Conservation (phyloP, 2,113 vertebrate species). For the Laticauda colubrina region DNA sequence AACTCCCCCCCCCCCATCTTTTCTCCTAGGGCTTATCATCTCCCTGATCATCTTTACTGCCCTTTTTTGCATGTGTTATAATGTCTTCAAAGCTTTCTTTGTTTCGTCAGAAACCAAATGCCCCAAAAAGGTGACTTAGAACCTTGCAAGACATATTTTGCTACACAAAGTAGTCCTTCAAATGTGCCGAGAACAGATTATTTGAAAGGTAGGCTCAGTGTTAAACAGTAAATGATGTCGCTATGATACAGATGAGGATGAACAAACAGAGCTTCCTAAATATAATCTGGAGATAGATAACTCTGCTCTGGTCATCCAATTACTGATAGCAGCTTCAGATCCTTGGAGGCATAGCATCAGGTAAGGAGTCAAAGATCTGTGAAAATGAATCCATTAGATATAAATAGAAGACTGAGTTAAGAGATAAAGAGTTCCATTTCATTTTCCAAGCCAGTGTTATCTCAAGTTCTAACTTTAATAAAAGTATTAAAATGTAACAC, state of each 20-base stretch:
- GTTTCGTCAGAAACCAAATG: not conserved
- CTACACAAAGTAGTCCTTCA: not conserved
- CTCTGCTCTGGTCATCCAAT: not conserved
- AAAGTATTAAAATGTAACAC: not conserved
- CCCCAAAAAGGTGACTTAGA: not conserved
- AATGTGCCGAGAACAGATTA: not conserved
- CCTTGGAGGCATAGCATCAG: not conserved
- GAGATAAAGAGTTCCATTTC: not conserved
- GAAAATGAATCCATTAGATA: not conserved
- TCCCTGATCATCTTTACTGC: not conserved
- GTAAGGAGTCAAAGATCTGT: not conserved
- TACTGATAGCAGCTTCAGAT: not conserved
- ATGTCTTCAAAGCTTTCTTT: not conserved
- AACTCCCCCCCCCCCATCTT: not conserved
- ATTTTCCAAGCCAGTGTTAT: not conserved
- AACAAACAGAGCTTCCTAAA: not conserved
- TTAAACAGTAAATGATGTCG: not conserved
- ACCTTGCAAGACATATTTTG: not conserved
- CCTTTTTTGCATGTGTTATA: not conserved
- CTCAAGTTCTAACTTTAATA: not conserved
- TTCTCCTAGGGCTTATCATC: not conserved
- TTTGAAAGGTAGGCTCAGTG: not conserved
- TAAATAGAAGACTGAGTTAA: not conserved
- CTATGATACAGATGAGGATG: not conserved
- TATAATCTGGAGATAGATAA: not conserved